Conservation (phyloP, 2,888 invertebrate species). For the Seira musarum region DNA sequence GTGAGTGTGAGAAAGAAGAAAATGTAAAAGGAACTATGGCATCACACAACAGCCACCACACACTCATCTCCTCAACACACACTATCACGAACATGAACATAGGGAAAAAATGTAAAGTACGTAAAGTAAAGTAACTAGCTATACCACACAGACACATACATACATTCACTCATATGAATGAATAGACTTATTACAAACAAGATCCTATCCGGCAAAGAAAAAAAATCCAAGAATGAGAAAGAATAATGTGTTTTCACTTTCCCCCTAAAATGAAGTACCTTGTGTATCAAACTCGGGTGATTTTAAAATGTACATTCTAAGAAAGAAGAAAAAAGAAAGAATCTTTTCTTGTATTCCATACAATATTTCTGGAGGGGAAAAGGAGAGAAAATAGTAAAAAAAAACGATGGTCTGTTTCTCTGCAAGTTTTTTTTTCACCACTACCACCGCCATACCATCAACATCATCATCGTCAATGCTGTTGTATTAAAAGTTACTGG, state of each 20-base stretch:
- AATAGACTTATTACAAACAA: background rate
- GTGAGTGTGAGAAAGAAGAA: conserved; percentile 42
- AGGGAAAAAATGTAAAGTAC: background rate
- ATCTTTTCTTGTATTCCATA: background rate
- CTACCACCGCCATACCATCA: background rate
- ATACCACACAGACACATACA: conserved; percentile 12
- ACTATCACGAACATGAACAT: background rate
- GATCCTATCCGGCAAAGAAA: background rate
- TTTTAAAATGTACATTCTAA: conserved; percentile 21
- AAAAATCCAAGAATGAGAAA: background rate
- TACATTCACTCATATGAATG: background rate
- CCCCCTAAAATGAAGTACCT: background rate
- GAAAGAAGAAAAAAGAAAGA: background rate
- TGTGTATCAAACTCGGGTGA: background rate
- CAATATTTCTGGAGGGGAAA: conserved; percentile 30
- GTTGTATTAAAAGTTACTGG: conserved; percentile 17
- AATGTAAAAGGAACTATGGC: conserved; percentile 35
- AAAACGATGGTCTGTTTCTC: conserved; percentile 34
- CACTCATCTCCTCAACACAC: conserved; percentile 17
- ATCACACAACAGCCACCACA: conserved; percentile 44
- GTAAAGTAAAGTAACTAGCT: conserved; percentile 14
- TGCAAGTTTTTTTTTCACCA: conserved; percentile 4
- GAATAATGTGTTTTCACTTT: background rate
- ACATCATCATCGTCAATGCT: too few relatives aligned
- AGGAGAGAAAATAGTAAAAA: conserved; percentile 1